Conservation (phyloP, 1,140 invertebrate genomes). For the Colletes gigas region DNA sequence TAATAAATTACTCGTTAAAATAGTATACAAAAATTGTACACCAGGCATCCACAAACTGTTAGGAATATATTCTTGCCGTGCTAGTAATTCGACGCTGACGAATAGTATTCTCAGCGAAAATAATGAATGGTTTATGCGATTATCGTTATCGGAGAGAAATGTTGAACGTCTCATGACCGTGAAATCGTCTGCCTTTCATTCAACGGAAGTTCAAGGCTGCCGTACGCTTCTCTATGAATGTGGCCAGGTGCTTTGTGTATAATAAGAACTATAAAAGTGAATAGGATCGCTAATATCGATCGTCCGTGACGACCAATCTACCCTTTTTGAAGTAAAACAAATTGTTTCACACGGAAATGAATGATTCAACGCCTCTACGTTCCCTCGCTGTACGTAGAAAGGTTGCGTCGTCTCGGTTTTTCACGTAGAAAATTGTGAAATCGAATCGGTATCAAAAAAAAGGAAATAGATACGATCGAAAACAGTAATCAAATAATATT, state of each 20-base stretch:
- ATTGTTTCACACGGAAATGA: conserved; percentile 8
- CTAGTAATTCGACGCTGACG: no score
- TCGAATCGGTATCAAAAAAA: no score
- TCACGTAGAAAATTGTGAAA: no score
- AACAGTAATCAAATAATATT: no score
- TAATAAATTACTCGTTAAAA: no score
- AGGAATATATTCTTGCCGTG: no score
- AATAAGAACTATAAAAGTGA: conserved; percentile 45
- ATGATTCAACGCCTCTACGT: conserved; percentile 1
- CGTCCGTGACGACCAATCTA: background rate
- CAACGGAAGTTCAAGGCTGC: conserved; percentile 57
- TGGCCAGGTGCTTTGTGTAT: conserved; percentile 11
- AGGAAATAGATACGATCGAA: no score
- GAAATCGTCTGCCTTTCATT: conserved; percentile 52
- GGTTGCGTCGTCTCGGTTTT: no score
- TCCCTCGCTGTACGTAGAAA: no score
- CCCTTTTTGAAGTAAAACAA: background rate
- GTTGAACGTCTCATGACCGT: background rate
- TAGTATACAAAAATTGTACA: background rate
- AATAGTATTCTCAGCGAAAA: no score
- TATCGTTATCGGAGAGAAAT: conserved; percentile 1
- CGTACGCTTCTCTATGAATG: conserved; percentile 53
- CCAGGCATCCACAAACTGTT: no score
- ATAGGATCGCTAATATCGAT: conserved; percentile 46
- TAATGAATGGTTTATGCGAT: background rate